These are phyloP conservation scores for Paramormyrops hopkinsi DNA, from an alignment of 2,797 vertebrate genomes.

Conservation along the genomic window DNA sequence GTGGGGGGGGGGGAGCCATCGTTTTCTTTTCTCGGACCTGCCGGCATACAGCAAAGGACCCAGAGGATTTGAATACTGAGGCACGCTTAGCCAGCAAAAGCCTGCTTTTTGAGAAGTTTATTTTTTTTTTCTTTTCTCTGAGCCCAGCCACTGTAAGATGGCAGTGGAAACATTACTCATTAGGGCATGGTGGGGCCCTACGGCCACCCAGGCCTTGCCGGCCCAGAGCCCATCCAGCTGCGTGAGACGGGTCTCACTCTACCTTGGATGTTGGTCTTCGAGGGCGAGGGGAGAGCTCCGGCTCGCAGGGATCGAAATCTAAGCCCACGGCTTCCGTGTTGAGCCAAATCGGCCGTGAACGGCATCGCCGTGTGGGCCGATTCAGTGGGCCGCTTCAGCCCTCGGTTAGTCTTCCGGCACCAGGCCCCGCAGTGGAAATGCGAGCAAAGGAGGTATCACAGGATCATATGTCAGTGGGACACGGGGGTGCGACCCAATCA, in stretches of 20 bases:
- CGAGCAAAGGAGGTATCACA: neutral
- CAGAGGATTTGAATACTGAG: neutral
- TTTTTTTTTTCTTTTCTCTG: neutral
- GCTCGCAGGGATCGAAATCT: neutral
- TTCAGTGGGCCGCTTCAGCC: neutral
- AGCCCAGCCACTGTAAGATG: neutral
- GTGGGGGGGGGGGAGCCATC: neutral
- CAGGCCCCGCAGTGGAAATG: neutral
- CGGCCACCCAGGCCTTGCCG: neutral
- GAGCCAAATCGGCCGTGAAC: neutral
- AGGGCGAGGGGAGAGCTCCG: neutral
- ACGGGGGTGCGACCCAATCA: neutral
- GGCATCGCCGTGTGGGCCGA: neutral
- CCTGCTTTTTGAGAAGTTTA: neutral
- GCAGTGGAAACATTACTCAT: constrained; percentile 2
- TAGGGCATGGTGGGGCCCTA: neutral
- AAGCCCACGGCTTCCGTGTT: neutral
- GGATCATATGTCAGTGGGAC: neutral
- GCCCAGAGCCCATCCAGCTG: too few species aligned
- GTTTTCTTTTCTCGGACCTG: neutral
- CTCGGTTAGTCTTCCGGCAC: neutral
- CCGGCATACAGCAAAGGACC: neutral
- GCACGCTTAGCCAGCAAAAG: neutral
- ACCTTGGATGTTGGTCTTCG: neutral
- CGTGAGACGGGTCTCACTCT: neutral